Evolutionary conservation across 2,113 vertebrate species (phyloP).

Genomic region (Polyodon spathula): DNA sequence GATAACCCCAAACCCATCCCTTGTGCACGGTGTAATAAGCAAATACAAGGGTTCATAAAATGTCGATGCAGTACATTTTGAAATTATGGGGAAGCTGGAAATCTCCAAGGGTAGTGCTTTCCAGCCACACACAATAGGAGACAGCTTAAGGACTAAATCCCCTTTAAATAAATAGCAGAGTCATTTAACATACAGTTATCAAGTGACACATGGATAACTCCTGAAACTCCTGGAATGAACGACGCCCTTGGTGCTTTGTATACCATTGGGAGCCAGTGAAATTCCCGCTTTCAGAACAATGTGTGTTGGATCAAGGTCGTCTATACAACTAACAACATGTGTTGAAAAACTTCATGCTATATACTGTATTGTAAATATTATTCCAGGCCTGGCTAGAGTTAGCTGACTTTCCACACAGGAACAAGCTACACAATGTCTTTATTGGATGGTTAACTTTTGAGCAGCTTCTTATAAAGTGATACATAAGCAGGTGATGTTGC

Average conservation of each 20-base stretch:
- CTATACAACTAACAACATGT: background rate
- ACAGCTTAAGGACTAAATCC: conserved; percentile 49
- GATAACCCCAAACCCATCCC: conserved; percentile 2
- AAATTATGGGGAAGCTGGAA: background rate
- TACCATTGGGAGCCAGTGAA: background rate
- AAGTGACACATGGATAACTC: conserved; percentile 28
- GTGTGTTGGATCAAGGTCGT: background rate
- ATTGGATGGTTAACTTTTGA: too few relatives aligned
- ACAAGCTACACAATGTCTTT: too few relatives aligned
- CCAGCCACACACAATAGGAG: conserved; percentile 44
- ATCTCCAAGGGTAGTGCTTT: conserved; percentile 44
- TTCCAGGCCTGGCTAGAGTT: too few relatives aligned
- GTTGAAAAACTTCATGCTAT: too few relatives aligned
- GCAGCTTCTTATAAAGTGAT: too few relatives aligned
- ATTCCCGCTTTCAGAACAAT: background rate
- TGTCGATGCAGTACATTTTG: background rate
- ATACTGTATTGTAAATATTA: too few relatives aligned
- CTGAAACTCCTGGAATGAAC: conserved; percentile 18
- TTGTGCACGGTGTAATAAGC: background rate
- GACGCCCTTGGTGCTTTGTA: background rate
- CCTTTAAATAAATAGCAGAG: conserved; percentile 36
- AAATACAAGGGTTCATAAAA: conserved; percentile 15
- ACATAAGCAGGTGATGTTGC: too few relatives aligned
- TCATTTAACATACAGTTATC: conserved; percentile 35
- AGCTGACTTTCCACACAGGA: too few relatives aligned